Base-by-base conservation (phyloP, 2,888 invertebrate genomes). In the Nemoura dubitans region DNA sequence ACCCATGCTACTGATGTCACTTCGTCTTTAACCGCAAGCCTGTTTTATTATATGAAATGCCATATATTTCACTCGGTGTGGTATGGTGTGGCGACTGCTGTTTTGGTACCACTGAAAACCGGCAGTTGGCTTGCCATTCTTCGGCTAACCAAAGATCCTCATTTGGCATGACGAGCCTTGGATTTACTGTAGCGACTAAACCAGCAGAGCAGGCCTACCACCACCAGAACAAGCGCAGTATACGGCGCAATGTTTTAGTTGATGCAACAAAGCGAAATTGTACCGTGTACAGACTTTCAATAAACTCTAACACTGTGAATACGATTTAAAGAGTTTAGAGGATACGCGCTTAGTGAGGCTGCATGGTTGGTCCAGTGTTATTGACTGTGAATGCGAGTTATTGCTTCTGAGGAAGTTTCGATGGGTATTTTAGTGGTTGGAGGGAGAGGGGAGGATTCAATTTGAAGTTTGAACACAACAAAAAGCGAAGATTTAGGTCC, bases 11-110 rank as follows among this genome's bases (percentile, higher is more conserved):
- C 84, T 84, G 84, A 84, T 84, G 84, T 84, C 84, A 59, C 84
- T 43, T 27, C 84, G 84, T 76, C 87, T 86, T 87, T 87, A 87
- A 88, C 88, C 88, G 86, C 88, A 88, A 86, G 87, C 87, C 86
- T 88, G 88, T 88, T 88, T 88, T 88, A 88, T 88, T 88, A 88
- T 88, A 87, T 88, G 87, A 88, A 88, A 88, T 87, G 86, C 88
- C 88, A 88, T 88, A 88, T 88, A 88, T 88, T 86, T 87, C 86
- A 84, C 84, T 76, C 84, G 76, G 76, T 76, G 81, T 10, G 59
- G 84, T 59, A 10, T 59, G 84, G 81, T 28, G 84, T 30, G 84
- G 76, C 84, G 36, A 83, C 83, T 83, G 83, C 83, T 43, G 59
- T 59, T 84, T n/a, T 29, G 81, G 28, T 29, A 28, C 28, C 81